phyloP scores from a whole-genome alignment of 2,113 vertebrate species.

The Cettia cetti region DNA sequence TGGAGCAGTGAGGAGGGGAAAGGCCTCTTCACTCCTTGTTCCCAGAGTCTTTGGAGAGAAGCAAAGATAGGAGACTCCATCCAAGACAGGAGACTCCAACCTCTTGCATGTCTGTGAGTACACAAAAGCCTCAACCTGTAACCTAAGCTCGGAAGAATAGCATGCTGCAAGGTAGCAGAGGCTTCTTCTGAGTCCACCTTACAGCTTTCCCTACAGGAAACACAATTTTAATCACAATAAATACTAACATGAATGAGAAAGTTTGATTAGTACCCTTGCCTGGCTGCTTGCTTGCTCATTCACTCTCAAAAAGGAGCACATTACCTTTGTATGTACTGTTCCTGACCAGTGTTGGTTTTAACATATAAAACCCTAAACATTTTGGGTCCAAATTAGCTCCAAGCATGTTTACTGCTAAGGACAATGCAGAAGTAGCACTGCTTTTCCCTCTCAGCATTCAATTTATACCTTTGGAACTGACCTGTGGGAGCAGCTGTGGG shows the following conservation, averaged over 20 bases:
- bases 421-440: background rate
- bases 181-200: background rate
- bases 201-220: background rate
- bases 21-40: background rate
- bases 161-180: background rate
- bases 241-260: background rate
- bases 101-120: fast-evolving
- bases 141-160: background rate
- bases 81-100: background rate
- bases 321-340: background rate
- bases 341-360: background rate
- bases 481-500: background rate
- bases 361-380: background rate
- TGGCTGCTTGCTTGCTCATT: background rate
- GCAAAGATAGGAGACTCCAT: background rate
- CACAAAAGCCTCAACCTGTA: background rate
- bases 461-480: background rate
- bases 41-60: background rate
- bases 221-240: background rate
- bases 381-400: background rate
- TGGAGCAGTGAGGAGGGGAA: fast-evolving
- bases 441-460: background rate
- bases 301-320: fast-evolving
- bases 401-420: background rate
- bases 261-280: background rate